Evolutionary conservation across 2,113 vertebrate species (phyloP).

Genomic region (Bostrychus sinensis): DNA sequence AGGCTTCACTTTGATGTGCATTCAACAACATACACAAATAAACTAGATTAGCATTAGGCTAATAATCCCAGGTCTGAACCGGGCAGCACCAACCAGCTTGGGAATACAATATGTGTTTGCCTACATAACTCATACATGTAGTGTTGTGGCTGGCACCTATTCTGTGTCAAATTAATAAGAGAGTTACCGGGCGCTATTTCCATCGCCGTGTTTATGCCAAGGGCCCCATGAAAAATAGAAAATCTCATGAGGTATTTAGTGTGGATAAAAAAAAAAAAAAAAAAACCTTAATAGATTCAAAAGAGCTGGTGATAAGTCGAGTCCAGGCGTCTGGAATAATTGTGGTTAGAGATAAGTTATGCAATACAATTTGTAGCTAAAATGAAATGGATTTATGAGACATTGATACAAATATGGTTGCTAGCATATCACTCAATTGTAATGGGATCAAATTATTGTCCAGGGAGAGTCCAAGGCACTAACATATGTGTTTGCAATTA

Average conservation of each 20-base stretch:
- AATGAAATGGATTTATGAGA: not conserved
- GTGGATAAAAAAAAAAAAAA: too few species aligned
- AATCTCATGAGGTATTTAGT: constrained; percentile 49
- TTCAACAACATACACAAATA: not conserved
- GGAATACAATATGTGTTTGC: constrained; percentile 11
- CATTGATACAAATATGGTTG: not conserved
- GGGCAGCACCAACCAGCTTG: not conserved
- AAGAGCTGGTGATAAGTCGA: constrained; percentile 35
- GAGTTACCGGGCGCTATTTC: constrained; percentile 54
- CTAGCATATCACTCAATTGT: too few species aligned
- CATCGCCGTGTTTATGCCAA: constrained; percentile 66
- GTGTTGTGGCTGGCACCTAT: constrained; percentile 34
- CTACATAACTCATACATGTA: constrained; percentile 15
- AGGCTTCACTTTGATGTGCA: not conserved
- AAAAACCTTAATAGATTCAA: constrained; percentile 41
- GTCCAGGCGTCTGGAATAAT: not conserved
- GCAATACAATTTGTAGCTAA: not conserved
- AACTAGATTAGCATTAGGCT: not conserved
- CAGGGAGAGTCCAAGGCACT: too few species aligned
- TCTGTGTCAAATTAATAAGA: constrained; percentile 60
- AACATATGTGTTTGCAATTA: too few species aligned
- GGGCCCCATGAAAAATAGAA: constrained; percentile 49
- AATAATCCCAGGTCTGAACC: not conserved
- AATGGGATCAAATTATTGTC: too few species aligned
- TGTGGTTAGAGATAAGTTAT: not conserved